Base-by-base conservation (phyloP, 2,888 invertebrate genomes). In the Synanthedon vespiformis region DNA sequence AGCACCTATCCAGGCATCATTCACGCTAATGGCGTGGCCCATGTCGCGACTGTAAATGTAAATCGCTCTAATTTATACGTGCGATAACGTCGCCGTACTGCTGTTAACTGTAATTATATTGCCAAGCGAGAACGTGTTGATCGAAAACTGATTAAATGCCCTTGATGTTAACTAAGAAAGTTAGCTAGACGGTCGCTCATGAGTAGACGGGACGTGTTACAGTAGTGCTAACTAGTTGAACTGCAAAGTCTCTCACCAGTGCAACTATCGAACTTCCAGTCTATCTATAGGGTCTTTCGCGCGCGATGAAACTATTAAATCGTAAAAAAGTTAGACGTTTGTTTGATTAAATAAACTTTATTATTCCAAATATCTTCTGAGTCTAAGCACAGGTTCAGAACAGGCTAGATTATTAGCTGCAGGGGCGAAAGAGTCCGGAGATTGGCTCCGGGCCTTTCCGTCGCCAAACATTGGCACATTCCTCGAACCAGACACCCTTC, bases 81-180 rank as follows among this genome's bases (percentile, higher is more conserved):
- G 75, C 80, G 86, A 87, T 87, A 87, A 85, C 85, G 85, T 85
- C 85, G 76, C 77, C 80, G 80, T 79, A 77, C 79, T 79, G 85
- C 85, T 85, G 86, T 85, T 85, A 84, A 81, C 82, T 82, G 85
- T 87, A 86, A 86, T 87, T 85, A 86, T 86, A 84, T 84, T 84
- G 80, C 83, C 76, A 72, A 74, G 80, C 79, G 83, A 83, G 84
- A 85, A 85, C 85, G 82, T 84, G 84, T 81, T 85, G 86, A 86
- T 87, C 84, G 81, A 80, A 84, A 85, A 73, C 75, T 77, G 85
- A 84, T 84, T 82, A 81, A 77, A 74, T 67, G 75, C 70, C 70
- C 69, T 68, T 73, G 73, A 72, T 72, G 76, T 67, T 65, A 67
- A 72, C 65, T 65, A 71, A 73, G 72, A 74, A 80, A 80, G 72